Evolutionary conservation across 2,888 invertebrate genomes (phyloP).

Genomic region (Halictus ligatus): DNA sequence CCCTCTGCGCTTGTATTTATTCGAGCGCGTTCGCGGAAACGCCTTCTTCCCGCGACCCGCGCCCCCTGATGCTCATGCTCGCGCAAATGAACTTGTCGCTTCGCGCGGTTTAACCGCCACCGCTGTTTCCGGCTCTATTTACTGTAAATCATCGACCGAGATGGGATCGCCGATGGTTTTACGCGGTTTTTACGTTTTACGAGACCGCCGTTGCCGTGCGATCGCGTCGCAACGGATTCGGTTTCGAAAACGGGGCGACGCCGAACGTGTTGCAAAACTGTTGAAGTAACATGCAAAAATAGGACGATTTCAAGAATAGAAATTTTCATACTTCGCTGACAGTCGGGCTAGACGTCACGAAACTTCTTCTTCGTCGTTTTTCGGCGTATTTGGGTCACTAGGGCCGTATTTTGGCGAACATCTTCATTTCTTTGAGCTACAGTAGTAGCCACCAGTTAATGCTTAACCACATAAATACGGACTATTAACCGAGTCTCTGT

Average conservation of each 20-base stretch:
- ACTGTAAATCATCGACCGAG: slow-evolving; percentile 23
- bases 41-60: neutral
- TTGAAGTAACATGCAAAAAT: neutral
- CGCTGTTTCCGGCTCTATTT: slow-evolving; percentile 39
- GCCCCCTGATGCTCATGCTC: neutral
- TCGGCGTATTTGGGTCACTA: no score
- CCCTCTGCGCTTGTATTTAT: slow-evolving; percentile 38
- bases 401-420: no score
- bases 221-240: neutral
- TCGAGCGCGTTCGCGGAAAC: slow-evolving; percentile 4
- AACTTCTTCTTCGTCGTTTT: no score
- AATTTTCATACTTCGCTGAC: no score
- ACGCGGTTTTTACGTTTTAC: slow-evolving; percentile 5
- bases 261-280: neutral
- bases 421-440: no score
- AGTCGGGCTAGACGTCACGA: no score
- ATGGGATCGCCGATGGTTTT: neutral
- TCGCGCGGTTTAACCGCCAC: slow-evolving; percentile 32
- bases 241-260: neutral
- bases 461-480: no score
- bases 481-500: no score
- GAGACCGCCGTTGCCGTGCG: neutral
- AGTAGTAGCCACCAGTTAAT: no score
- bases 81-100: slow-evolving; percentile 38
- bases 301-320: no score